phyloP scores from a whole-genome alignment of 2,888 invertebrate genomes.

The Aphrophora alni region DNA sequence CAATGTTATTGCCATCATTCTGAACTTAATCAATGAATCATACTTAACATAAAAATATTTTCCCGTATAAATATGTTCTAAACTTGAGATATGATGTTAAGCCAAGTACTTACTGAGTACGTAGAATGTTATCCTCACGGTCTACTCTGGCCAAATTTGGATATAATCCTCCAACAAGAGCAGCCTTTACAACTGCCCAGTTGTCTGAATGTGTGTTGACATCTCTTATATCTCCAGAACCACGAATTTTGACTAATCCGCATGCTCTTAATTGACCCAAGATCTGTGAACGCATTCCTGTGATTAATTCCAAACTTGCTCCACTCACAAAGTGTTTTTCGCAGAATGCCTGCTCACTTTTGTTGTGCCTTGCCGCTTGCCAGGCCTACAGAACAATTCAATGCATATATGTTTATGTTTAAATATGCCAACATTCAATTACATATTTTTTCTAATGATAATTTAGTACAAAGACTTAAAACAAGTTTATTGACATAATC shows the following conservation, averaged over 20 bases:
- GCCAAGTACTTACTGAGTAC: constrained; percentile 64
- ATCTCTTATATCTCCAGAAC: constrained; percentile 73
- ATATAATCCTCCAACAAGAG: constrained; percentile 86
- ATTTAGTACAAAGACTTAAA: too few relatives aligned
- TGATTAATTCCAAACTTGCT: constrained; percentile 89
- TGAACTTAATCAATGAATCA: too few relatives aligned
- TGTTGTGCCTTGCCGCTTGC: constrained; percentile 65
- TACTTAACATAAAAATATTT: too few relatives aligned
- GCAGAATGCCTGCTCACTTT: constrained; percentile 74
- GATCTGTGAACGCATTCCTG: constrained; percentile 82
- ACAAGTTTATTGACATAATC: too few relatives aligned
- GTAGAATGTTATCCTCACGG: constrained; percentile 65
- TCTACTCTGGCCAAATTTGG: constrained; percentile 84
- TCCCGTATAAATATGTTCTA: too few relatives aligned
- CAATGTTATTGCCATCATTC: too few relatives aligned
- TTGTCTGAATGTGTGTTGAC: constrained; percentile 83
- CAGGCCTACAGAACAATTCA: constrained; percentile 49
- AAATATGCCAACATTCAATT: too few relatives aligned
- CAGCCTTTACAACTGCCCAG: constrained; percentile 92
- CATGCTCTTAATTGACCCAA: constrained; percentile 79
- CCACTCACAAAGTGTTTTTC: constrained; percentile 76
- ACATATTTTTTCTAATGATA: too few relatives aligned
- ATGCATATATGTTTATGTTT: too few relatives aligned
- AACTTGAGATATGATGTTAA: too few relatives aligned
- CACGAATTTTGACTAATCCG: constrained; percentile 71